Conservation (phyloP, 2,113 vertebrate genomes). For the Thalassarche chlororhynchos region DNA sequence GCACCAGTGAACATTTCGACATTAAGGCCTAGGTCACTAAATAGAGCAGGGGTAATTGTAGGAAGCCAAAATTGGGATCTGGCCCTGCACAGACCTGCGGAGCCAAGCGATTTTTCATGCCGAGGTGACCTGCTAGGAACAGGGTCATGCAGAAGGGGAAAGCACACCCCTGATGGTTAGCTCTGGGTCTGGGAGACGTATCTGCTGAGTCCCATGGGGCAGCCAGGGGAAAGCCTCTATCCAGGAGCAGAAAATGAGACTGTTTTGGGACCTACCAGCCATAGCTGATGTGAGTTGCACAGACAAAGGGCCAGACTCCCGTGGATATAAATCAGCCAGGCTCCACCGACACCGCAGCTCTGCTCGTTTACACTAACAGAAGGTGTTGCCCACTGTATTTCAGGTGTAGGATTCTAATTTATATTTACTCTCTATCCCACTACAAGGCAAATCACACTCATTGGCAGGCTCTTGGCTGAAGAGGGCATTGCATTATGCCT, state of each 20-base stretch:
- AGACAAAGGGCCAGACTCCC: background rate
- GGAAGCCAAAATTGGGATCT: background rate
- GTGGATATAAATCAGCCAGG: background rate
- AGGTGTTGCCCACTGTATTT: background rate
- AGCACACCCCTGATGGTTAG: background rate
- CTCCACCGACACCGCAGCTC: background rate
- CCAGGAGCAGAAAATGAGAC: background rate
- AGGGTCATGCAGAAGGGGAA: background rate
- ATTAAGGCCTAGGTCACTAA: background rate
- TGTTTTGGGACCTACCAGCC: background rate
- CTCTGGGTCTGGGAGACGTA: background rate
- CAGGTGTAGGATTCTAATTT: background rate
- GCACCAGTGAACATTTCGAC: background rate
- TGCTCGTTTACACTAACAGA: rapidly evolving
- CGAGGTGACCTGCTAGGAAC: background rate
- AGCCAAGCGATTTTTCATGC: background rate
- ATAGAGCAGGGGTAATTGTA: background rate
- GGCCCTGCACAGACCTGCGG: background rate
- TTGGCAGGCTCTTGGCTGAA: background rate
- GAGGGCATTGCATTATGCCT: background rate
- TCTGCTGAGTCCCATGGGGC: background rate
- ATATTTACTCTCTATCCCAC: background rate
- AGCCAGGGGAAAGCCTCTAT: background rate
- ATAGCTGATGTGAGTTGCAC: background rate
- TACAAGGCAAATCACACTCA: background rate